Evolutionary conservation across 2,797 vertebrate genomes (phyloP).

Genomic region (Adrianichthys oophorus): DNA sequence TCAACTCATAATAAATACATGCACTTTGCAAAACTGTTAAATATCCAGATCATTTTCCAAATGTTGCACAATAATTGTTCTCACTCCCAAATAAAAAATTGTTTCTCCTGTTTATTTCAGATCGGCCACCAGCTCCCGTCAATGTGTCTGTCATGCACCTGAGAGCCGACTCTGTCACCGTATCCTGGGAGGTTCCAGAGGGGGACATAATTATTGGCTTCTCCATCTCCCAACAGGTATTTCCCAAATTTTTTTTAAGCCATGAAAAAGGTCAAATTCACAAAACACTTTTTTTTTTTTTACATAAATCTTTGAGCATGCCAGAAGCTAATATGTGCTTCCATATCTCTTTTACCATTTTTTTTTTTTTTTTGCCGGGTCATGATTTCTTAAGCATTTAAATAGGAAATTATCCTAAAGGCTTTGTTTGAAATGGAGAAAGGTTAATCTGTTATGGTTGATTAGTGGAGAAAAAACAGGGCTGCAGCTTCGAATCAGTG

Average conservation of each 20-base stretch:
- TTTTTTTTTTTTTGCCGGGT: conserved; percentile 3
- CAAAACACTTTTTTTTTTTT: not conserved
- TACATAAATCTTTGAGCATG: too few relatives aligned
- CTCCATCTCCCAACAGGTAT: conserved; percentile 95
- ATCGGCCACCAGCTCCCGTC: conserved; percentile 92
- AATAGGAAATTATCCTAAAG: conserved; percentile 5
- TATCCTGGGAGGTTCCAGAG: conserved; percentile 97
- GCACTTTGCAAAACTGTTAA: too few relatives aligned
- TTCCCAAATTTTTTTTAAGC: conserved; percentile 9
- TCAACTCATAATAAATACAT: too few relatives aligned
- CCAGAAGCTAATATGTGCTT: too few relatives aligned
- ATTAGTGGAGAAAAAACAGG: conserved; percentile 45
- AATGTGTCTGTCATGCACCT: conserved; percentile 95
- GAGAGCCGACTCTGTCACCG: conserved; percentile 92
- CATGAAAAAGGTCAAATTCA: not conserved
- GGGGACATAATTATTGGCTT: conserved; percentile 97
- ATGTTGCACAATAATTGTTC: not conserved
- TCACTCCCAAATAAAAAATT: conserved; percentile 8
- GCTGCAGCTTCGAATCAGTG: conserved; percentile 7
- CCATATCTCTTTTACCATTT: not conserved
- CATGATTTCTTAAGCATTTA: not conserved
- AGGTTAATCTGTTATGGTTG: conserved; percentile 34
- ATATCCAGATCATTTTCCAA: too few relatives aligned
- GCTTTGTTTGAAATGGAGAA: conserved; percentile 21
- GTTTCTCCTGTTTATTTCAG: conserved; percentile 61